These are phyloP conservation scores for Archivesica marissinica DNA, from an alignment of 1,140 invertebrate species.

Conservation along the genomic window DNA sequence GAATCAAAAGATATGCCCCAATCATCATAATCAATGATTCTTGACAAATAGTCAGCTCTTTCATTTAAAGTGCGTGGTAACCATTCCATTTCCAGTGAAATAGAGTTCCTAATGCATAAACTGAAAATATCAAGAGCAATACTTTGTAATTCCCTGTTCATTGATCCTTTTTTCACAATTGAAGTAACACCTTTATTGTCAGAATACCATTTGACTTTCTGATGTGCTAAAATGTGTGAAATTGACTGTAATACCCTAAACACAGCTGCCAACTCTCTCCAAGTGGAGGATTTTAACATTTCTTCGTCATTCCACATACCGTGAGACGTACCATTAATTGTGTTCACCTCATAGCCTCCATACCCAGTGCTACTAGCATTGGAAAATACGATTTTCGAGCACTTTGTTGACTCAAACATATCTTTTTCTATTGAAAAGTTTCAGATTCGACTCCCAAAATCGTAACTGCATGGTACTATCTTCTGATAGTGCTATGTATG, in stretches of 20 bases:
- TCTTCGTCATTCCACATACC: conserved; percentile 16
- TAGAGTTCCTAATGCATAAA: conserved; percentile 44
- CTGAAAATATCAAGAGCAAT: conserved; percentile 34
- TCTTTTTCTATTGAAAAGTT: not conserved
- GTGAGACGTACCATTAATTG: conserved; percentile 13
- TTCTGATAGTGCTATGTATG: not conserved
- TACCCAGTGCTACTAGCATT: not conserved
- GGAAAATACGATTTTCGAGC: not conserved
- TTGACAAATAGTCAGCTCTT: conserved; percentile 51
- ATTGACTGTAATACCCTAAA: conserved; percentile 15
- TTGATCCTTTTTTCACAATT: conserved; percentile 56
- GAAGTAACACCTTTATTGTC: conserved; percentile 60
- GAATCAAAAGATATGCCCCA: conserved; percentile 39
- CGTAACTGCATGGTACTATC: not conserved
- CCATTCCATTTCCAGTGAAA: conserved; percentile 58
- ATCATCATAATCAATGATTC: conserved; percentile 55
- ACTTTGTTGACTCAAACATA: not conserved
- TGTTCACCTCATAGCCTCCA: conserved; percentile 26
- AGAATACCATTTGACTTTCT: conserved; percentile 57
- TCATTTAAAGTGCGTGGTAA: conserved; percentile 51
- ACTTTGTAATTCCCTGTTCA: conserved; percentile 52
- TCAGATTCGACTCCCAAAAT: not conserved
- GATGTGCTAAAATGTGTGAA: conserved; percentile 14
- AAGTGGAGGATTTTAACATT: conserved; percentile 15
- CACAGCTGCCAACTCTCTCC: conserved; percentile 15